These are phyloP conservation scores for Apodemia duryi DNA, from an alignment of 2,888 invertebrate species.

Conservation along the genomic window DNA sequence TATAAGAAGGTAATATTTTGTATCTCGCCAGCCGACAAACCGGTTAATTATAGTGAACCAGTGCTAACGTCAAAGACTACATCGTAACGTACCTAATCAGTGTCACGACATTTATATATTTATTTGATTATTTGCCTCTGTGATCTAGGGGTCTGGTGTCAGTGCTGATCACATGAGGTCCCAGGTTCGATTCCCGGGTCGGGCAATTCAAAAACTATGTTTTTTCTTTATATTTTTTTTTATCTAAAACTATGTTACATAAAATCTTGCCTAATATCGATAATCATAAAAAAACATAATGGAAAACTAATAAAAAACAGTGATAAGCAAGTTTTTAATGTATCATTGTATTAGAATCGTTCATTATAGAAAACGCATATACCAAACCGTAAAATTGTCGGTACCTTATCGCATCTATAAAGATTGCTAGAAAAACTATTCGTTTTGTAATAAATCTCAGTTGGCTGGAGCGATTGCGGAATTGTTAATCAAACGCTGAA, in stretches of 20 bases:
- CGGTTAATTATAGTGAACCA: no score
- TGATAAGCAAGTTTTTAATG: slow-evolving; percentile 20
- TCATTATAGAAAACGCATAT: slow-evolving; percentile 48
- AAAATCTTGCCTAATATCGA: slow-evolving; percentile 3
- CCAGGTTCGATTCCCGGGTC: no score
- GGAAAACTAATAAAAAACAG: slow-evolving; percentile 13
- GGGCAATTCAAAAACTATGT: no score
- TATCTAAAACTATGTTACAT: background rate
- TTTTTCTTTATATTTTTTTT: background rate
- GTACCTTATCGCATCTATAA: slow-evolving; percentile 58
- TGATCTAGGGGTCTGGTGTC: no score
- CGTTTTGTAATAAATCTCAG: slow-evolving; percentile 42
- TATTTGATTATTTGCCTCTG: no score
- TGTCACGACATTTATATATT: no score
- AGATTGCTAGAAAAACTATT: slow-evolving; percentile 43
- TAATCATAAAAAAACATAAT: slow-evolving; percentile 10
- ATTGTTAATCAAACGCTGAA: slow-evolving; percentile 22
- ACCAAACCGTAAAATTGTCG: slow-evolving; percentile 67
- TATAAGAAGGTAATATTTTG: no score
- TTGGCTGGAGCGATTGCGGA: slow-evolving; percentile 14
- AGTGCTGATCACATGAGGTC: no score
- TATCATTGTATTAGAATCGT: slow-evolving; percentile 29
- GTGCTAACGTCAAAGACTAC: no score
- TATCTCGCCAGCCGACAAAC: no score
- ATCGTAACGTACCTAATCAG: no score